Percentiles rank a stretch among this genome's conserved stretches.
phyloP scores from a whole-genome alignment of 1,140 invertebrate species.

The Nebria ingens region DNA sequence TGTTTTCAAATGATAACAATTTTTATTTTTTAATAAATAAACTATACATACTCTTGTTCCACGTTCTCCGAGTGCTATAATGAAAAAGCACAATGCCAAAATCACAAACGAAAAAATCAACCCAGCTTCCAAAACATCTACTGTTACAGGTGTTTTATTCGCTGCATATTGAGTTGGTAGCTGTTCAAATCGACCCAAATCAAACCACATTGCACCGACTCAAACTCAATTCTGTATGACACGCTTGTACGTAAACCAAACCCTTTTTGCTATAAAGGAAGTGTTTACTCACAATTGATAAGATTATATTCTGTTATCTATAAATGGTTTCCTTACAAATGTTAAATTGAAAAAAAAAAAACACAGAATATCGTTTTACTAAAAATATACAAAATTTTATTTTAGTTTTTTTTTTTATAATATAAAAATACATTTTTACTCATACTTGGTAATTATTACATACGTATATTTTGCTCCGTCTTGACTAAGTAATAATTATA shows the following conservation, averaged over 20 bases:
- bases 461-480: no score
- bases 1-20: no score
- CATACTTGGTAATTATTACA: no score
- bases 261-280: background rate
- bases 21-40: background rate
- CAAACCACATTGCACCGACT: conserved; percentile 28
- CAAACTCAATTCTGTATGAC: background rate
- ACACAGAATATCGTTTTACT: no score
- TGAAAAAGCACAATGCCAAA: conserved; percentile 36
- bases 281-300: background rate
- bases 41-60: conserved; percentile 36
- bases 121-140: conserved; percentile 42
- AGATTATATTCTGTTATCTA: no score
- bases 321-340: no score
- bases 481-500: no score
- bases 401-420: no score
- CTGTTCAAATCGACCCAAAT: conserved; percentile 33
- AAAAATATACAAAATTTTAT: no score
- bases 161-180: conserved; percentile 42
- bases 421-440: no score
- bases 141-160: conserved; percentile 39
- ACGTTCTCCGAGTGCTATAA: conserved; percentile 38
- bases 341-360: no score
- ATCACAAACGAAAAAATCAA: conserved; percentile 41
- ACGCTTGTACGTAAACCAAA: background rate